Evolutionary conservation across 2,113 vertebrate genomes (phyloP), one percentile per base, ranked within the genome.

Genomic region (Beaufortia kweichowensis): DNA sequence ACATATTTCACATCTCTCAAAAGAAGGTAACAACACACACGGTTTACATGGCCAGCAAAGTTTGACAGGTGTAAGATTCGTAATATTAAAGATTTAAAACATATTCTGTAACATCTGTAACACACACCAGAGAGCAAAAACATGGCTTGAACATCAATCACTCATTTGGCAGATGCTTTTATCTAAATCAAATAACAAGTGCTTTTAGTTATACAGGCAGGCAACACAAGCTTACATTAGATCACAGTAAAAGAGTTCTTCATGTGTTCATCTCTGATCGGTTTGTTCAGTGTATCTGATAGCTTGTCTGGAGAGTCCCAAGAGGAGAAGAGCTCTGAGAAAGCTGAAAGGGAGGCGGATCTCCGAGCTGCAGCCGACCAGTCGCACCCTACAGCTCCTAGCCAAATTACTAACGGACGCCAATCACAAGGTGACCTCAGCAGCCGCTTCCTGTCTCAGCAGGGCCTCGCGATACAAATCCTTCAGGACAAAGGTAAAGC

Each of bases 351-450:
- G 94, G 12, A 93, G 91, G 79, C 67, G 81, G 67, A 82, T 98
- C 48, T 50, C 83, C 1, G 91, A 89, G 85, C 93, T 98, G 41
- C 94, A 95, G 64, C 96, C 96, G 0, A 92, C 96, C 7, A 88
- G 90, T 0, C 82, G 89, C 84, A 95, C 94, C 0, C 78, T 99
- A 24, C 85, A 79, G 17, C 88, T 94, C 0, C 90, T 98, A 0
- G 94, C 94, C 0, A 78, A 84, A 23, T 89, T 98, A 50, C 96
- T 95, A 89, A 84, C 93, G 0, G 95, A 99, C 0, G 88, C 91
- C 66, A 90, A 95, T 85, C 90, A 93, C 15, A 94, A 91, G 0
- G 90, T 95, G 21, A 86, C 93, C 83, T 92, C 89, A 82, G 92
- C 88, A 0, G 95, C 96, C 3, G 68, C 84, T 0, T 77, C 82